Evolutionary conservation across 2,888 invertebrate species (phyloP).

Genomic region (Mesoligia furuncula): DNA sequence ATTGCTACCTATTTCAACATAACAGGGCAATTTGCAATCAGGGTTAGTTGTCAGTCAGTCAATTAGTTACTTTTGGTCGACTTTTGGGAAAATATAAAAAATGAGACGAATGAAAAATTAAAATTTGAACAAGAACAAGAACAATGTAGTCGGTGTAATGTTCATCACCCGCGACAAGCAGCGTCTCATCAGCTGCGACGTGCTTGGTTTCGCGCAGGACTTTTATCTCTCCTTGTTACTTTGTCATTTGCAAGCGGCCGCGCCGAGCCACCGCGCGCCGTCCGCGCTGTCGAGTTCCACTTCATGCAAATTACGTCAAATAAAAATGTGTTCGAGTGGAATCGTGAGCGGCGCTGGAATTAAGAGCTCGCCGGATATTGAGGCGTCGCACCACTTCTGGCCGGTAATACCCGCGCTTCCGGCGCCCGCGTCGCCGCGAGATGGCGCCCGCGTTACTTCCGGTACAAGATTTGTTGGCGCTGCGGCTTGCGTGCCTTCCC

Average conservation of each 20-base stretch:
- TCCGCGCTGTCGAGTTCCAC: background rate
- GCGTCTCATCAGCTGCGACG: background rate
- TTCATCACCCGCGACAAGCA: too few relatives aligned
- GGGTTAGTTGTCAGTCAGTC: background rate
- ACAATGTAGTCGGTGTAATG: background rate
- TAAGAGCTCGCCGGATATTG: slow-evolving; percentile 54
- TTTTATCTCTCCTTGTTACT: background rate
- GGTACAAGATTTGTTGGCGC: slow-evolving; percentile 20
- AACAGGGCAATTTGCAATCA: background rate
- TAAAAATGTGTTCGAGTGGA: slow-evolving; percentile 26
- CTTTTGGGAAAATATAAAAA: background rate
- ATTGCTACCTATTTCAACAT: background rate
- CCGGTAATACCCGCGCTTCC: slow-evolving; percentile 41
- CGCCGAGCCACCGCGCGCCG: background rate
- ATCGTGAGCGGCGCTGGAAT: slow-evolving; percentile 32
- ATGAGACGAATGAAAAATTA: background rate
- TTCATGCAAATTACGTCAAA: slow-evolving; percentile 33
- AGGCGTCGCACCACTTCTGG: slow-evolving; percentile 49
- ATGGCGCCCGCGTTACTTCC: slow-evolving; percentile 16
- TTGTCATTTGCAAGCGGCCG: background rate
- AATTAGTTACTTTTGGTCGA: background rate
- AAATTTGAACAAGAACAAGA: too few relatives aligned
- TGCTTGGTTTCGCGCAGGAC: background rate
- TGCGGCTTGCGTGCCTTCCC: too few relatives aligned
- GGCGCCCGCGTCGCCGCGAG: background rate